Evolutionary conservation across 2,888 invertebrate species (phyloP).

Genomic region (Notodonta ziczac): DNA sequence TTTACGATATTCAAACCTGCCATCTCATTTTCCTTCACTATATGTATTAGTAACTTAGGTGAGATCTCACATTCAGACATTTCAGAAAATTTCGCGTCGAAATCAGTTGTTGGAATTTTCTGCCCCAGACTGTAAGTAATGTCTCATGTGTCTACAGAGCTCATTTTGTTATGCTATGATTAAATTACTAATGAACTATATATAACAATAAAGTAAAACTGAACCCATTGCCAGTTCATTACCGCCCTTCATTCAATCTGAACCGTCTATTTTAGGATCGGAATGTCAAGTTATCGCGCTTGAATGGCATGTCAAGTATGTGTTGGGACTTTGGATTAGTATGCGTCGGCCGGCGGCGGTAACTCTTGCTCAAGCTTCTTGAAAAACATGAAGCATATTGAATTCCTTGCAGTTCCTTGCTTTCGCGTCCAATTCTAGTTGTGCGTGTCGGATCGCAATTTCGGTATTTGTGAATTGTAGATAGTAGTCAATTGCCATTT

Average conservation of each 20-base stretch:
- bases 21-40: too few species aligned
- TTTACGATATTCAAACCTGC: too few species aligned
- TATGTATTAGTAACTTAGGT: too few species aligned
- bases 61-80: too few species aligned
- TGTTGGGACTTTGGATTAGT: conserved; percentile 41
- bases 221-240: conserved; percentile 37
- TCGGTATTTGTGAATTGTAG: not conserved
- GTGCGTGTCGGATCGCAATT: not conserved
- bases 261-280: conserved; percentile 45
- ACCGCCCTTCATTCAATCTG: conserved; percentile 33
- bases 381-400: not conserved
- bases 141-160: too few species aligned
- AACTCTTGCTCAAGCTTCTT: conserved; percentile 21
- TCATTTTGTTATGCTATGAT: too few species aligned
- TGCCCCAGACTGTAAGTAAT: too few species aligned
- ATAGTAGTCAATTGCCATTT: not conserved
- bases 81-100: too few species aligned
- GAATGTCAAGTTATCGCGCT: conserved; percentile 32
- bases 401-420: not conserved
- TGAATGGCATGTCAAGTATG: conserved; percentile 35
- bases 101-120: too few species aligned
- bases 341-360: conserved; percentile 25
- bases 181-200: too few species aligned
- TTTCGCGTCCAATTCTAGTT: conserved; percentile 3
- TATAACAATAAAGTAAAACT: not conserved